Evolutionary conservation across 2,797 vertebrate species (phyloP).

Genomic region (Oryzias dopingdopingensis): DNA sequence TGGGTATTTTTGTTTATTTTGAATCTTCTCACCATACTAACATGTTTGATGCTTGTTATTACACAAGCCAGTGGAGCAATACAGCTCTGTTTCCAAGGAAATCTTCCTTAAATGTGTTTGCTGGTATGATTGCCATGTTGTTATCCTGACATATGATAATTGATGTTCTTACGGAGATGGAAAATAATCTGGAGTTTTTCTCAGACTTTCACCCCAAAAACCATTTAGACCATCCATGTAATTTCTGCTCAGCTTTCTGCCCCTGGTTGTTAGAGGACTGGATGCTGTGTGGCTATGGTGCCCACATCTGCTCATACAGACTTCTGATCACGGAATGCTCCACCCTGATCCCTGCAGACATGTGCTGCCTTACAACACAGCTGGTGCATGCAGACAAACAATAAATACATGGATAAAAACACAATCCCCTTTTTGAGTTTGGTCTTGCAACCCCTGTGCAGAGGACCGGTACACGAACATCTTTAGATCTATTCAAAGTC

Average conservation of each 20-base stretch:
- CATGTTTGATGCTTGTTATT: slow-evolving; percentile 50
- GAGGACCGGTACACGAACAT: slow-evolving; percentile 12
- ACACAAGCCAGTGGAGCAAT: slow-evolving; percentile 21
- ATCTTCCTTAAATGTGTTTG: slow-evolving; percentile 34
- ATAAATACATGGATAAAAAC: slow-evolving; percentile 1
- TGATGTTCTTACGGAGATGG: slow-evolving; percentile 55
- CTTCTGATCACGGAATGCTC: slow-evolving; percentile 29
- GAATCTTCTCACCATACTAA: slow-evolving; percentile 14
- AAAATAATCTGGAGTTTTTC: slow-evolving; percentile 60
- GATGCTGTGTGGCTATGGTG: slow-evolving; percentile 50
- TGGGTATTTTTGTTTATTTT: slow-evolving; percentile 12
- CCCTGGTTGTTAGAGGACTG: slow-evolving; percentile 52
- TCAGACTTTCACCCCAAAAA: slow-evolving; percentile 52
- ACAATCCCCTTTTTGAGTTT: slow-evolving; percentile 2
- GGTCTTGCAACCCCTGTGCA: slow-evolving; percentile 15
- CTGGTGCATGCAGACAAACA: background rate
- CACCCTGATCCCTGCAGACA: slow-evolving; percentile 34
- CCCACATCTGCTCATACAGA: slow-evolving; percentile 54
- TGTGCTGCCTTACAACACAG: slow-evolving; percentile 4
- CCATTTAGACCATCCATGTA: slow-evolving; percentile 47
- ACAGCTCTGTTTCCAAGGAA: slow-evolving; percentile 38
- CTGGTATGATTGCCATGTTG: slow-evolving; percentile 45
- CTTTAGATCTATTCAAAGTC: slow-evolving; percentile 10
- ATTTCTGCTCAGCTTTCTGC: slow-evolving; percentile 55
- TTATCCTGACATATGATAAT: slow-evolving; percentile 66